These are phyloP conservation scores for Sinocyclocheilus maitianheensis DNA, from an alignment of 2,113 vertebrate species.

Conservation along the genomic window DNA sequence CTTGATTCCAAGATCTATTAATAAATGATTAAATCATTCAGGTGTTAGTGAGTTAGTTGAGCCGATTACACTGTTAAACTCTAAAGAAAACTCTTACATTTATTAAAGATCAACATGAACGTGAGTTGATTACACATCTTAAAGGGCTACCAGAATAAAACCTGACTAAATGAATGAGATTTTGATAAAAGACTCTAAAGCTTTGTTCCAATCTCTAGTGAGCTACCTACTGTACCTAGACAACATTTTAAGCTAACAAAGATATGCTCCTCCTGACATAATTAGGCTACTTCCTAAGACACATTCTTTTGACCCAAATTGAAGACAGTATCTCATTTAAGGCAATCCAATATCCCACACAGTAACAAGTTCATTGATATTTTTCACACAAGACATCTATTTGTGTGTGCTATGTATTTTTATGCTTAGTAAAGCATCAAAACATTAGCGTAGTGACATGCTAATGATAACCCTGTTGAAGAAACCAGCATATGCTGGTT, in stretches of 20 bases:
- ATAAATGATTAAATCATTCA: background rate
- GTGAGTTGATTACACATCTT: background rate
- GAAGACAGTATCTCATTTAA: background rate
- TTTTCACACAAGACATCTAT: background rate
- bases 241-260: background rate
- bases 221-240: background rate
- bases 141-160: background rate
- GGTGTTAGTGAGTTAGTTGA: background rate
- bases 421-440: background rate
- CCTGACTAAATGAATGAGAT: background rate
- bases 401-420: background rate
- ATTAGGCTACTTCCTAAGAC: background rate
- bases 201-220: background rate
- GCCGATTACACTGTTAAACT: background rate
- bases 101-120: conserved; percentile 30
- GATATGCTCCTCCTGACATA: background rate
- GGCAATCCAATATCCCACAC: background rate
- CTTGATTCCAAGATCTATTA: background rate
- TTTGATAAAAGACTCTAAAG: background rate
- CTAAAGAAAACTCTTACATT: background rate
- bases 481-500: too few relatives aligned
- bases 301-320: background rate
- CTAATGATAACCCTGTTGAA: background rate
- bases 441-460: background rate
- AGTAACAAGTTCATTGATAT: background rate